These are phyloP conservation scores for Falcunculus frontatus DNA, from an alignment of 2,113 vertebrate genomes.

Conservation along the genomic window DNA sequence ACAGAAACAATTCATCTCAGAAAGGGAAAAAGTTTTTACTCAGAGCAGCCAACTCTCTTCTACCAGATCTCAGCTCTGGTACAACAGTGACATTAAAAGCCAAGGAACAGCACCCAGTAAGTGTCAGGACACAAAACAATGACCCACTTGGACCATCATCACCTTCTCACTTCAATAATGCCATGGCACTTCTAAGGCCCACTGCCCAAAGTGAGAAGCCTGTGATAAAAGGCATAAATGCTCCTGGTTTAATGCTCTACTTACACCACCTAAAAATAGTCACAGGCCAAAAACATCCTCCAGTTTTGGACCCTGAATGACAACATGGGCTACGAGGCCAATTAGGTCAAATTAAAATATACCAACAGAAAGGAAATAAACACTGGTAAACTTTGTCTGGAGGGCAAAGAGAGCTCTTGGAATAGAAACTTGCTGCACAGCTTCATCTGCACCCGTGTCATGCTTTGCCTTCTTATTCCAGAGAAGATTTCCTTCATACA, in stretches of 20 bases:
- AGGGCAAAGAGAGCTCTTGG: neutral
- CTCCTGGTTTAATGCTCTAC: neutral
- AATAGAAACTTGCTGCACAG: neutral
- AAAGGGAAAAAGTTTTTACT: neutral
- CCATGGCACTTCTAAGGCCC: too few relatives aligned
- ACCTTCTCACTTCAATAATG: neutral
- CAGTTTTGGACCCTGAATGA: neutral
- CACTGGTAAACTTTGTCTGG: neutral
- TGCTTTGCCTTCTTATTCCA: neutral
- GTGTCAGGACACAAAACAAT: neutral
- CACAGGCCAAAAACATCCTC: neutral
- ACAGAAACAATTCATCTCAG: neutral
- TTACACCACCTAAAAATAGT: neutral
- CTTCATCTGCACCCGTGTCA: neutral
- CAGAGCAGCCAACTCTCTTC: neutral
- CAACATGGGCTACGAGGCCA: neutral
- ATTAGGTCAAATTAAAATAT: neutral
- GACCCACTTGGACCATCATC: neutral
- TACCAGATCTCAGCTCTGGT: neutral
- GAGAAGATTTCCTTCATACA: neutral
- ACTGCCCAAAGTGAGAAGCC: neutral
- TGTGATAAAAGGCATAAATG: neutral
- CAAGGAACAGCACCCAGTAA: neutral
- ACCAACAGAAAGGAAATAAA: neutral
- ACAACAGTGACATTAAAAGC: neutral